Base-by-base conservation (phyloP, 2,113 vertebrate genomes). In the Gadus chalcogrammus region DNA sequence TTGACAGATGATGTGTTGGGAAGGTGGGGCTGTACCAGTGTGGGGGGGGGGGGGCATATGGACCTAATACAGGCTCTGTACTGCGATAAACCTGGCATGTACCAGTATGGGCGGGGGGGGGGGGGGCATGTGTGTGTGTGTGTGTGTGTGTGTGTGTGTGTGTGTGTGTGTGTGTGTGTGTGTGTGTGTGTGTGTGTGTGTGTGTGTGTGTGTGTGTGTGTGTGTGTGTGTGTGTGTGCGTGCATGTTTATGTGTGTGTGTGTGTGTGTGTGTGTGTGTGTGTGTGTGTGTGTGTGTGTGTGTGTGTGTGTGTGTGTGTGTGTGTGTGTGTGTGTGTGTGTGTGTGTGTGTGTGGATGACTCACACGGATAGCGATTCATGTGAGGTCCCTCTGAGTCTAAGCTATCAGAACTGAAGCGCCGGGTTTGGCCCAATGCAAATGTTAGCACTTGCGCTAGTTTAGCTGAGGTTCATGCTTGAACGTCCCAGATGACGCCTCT, bases 321-420 rank as follows among this genome's bases (percentile, higher is more conserved):
- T 56, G 55, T 17, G 15, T 58, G 55, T 58, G 55, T 58, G 8
- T 17, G 65, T 65, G 38, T 48, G 56, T 31, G 52, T 64, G 61
- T 71, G 69, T n/a, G 24, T 59, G 24, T 68, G 74, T 62, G 66
- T 74, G 75, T 75, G 66, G 82, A 76, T 78, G 73, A 77, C 74
- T 78, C 73, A 48, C 4, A 69, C n/a, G 17, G 66, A 69, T 76
- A 61, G 68, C 75, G 62, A 48, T 73, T 61, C 67, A 67, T 71
- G 12, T 72, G 69, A 61, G 67, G 28, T 73, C 64, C 74, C 27
- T 65, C 31, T 83, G 52, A 75, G 66, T 71, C 69, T 22, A 60
- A 77, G 28, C 67, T 82, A 77, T 48, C 42, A 48, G 5, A 48
- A 48, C 42, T 48, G 3, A 48, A 48, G 5, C 3, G 12, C 42